Conservation (phyloP, 2,113 vertebrate genomes). For the Choloepus hoffmanni region DNA sequence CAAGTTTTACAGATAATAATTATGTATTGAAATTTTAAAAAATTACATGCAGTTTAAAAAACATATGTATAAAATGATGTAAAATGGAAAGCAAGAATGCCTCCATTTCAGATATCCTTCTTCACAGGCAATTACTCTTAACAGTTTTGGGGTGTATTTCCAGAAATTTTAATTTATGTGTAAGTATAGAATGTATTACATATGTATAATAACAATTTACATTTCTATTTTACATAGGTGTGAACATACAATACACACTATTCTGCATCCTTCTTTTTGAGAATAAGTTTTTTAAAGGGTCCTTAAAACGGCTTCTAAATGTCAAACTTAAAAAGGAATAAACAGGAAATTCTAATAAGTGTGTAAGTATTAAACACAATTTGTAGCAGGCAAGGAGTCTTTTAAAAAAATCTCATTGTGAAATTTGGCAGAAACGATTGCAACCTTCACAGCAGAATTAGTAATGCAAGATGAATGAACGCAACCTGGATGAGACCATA, state of each 20-base stretch:
- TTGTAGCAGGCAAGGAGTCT: neutral
- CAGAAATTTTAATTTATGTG: neutral
- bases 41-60: neutral
- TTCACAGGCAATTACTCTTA: neutral
- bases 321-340: neutral
- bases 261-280: neutral
- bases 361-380: neutral
- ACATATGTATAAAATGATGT: neutral
- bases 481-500: neutral
- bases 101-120: neutral
- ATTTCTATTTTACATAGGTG: neutral
- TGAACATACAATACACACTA: neutral
- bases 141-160: neutral
- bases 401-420: neutral
- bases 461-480: neutral
- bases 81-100: neutral
- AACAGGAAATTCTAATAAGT: neutral
- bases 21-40: neutral
- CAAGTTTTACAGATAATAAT: neutral
- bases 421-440: constrained; percentile 34
- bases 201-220: neutral
- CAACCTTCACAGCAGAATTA: neutral
- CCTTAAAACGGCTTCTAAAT: constrained; percentile 8
- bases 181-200: neutral
- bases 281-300: neutral